phyloP scores from a whole-genome alignment of 1,140 invertebrate genomes.

The Achroia grisella region DNA sequence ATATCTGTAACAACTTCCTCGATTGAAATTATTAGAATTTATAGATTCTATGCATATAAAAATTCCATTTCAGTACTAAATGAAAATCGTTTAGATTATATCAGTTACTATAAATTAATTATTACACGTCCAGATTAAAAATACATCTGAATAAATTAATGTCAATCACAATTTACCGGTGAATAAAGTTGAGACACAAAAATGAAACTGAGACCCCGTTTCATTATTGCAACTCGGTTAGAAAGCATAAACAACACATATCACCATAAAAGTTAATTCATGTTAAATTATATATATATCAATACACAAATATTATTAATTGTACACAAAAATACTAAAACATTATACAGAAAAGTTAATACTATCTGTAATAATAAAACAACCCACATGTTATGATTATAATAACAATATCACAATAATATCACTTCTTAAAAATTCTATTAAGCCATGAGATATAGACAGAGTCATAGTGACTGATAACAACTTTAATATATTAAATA shows the following conservation, averaged over 20 bases:
- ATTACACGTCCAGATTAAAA: no score
- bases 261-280: constrained; percentile 1
- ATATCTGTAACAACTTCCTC: no score
- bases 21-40: no score
- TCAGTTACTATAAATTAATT: no score
- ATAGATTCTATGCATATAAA: no score
- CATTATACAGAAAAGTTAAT: not conserved
- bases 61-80: no score
- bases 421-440: constrained; percentile 30
- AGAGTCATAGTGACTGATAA: constrained; percentile 4
- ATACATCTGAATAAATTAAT: no score
- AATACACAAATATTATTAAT: constrained; percentile 2
- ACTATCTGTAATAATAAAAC: not conserved
- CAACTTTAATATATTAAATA: no score
- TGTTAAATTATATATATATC: not conserved
- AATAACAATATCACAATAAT: constrained; percentile 10
- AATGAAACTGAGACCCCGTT: not conserved
- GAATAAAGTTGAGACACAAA: not conserved
- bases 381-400: constrained; percentile 1
- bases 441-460: constrained; percentile 56
- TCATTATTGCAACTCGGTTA: not conserved
- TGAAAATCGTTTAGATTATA: no score
- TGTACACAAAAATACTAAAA: not conserved
- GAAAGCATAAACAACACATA: not conserved
- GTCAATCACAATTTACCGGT: not conserved